Conservation (phyloP, 2,888 invertebrate genomes). For the Trilocha varians region DNA sequence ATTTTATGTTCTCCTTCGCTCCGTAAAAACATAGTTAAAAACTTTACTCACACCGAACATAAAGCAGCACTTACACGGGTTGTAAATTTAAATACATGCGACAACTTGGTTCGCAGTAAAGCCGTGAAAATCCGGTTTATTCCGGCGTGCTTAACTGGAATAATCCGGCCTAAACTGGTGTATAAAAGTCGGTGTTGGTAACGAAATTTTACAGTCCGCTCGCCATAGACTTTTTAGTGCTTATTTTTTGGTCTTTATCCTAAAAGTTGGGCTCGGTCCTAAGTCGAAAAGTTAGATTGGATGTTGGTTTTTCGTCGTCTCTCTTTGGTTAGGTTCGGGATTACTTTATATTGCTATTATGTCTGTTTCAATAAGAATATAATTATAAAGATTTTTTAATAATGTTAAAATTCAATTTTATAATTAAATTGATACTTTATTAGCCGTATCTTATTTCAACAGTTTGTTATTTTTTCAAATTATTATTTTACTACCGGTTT, state of each 20-base stretch:
- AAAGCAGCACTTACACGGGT: neutral
- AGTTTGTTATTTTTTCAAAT: too few species aligned
- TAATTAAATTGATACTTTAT: too few species aligned
- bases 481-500: too few species aligned
- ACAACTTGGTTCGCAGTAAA: constrained; percentile 10
- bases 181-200: constrained; percentile 20
- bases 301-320: neutral
- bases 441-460: too few species aligned
- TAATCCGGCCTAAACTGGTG: constrained; percentile 19
- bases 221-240: neutral
- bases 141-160: constrained; percentile 19
- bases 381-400: too few species aligned
- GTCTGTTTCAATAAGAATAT: too few species aligned
- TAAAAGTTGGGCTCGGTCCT: neutral
- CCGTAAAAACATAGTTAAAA: neutral
- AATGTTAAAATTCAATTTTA: too few species aligned
- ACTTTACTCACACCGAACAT: neutral
- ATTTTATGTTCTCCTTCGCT: neutral
- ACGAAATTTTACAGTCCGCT: constrained; percentile 16
- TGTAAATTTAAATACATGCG: constrained; percentile 2
- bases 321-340: too few species aligned
- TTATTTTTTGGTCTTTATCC: neutral
- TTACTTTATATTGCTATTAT: too few species aligned
- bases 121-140: constrained; percentile 17
- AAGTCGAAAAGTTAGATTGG: neutral